phyloP scores from a whole-genome alignment of 2,797 vertebrate genomes.

The Xyrichtys novacula region DNA sequence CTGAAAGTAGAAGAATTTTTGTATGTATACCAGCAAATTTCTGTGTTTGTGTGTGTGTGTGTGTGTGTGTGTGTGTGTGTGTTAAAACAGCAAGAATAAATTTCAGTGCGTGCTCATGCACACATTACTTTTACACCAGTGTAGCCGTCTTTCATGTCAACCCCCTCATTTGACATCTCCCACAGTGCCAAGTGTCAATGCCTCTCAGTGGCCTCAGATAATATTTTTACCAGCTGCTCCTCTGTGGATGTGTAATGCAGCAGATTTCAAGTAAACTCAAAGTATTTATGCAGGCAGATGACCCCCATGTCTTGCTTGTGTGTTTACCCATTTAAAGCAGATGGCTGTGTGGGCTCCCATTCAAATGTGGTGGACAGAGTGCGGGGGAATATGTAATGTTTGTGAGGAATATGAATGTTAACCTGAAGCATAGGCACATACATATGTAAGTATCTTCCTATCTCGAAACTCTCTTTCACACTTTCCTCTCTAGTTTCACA shows the following conservation, averaged over 20 bases:
- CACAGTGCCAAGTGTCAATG: background rate
- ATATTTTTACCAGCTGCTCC: background rate
- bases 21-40: no score
- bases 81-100: background rate
- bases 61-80: background rate
- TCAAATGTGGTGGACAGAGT: slow-evolving; percentile 23
- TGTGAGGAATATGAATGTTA: slow-evolving; percentile 3
- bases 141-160: background rate
- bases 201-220: background rate
- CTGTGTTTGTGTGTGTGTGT: no score
- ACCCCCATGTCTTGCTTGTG: slow-evolving; percentile 30
- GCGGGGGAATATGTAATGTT: background rate
- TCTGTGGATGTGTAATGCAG: slow-evolving; percentile 7
- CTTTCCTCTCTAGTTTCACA: slow-evolving; percentile 13
- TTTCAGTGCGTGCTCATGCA: background rate
- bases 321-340: slow-evolving; percentile 51
- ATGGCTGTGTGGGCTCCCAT: slow-evolving; percentile 63
- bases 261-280: slow-evolving; percentile 15
- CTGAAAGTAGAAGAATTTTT: no score
- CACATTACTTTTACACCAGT: background rate
- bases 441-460: slow-evolving; percentile 8
- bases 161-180: slow-evolving; percentile 7
- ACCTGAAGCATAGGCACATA: background rate
- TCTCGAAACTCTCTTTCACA: background rate
- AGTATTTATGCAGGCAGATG: slow-evolving; percentile 37